These are phyloP conservation scores for Erpetoichthys calabaricus DNA, from an alignment of 2,797 vertebrate genomes.

Conservation along the genomic window DNA sequence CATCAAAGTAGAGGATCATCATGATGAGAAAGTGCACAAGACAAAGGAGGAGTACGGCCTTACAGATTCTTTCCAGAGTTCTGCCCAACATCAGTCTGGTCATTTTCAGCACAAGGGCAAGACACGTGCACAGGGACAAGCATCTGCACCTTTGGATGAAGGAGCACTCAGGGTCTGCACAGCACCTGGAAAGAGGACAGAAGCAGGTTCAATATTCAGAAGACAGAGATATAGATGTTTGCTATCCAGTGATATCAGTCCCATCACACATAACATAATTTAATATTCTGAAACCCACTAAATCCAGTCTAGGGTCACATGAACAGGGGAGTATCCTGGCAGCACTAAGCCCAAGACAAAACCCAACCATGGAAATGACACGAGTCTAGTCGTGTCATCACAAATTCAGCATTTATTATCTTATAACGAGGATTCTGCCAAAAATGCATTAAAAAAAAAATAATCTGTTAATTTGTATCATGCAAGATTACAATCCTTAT, in stretches of 20 bases:
- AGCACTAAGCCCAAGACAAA: too few relatives aligned
- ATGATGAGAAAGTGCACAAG: constrained; percentile 93
- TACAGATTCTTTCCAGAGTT: constrained; percentile 97
- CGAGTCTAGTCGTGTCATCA: too few relatives aligned
- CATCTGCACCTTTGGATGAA: constrained; percentile 31
- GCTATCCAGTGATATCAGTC: too few relatives aligned
- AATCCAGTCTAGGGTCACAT: background rate
- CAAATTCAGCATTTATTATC: too few relatives aligned
- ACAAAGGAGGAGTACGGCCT: constrained; percentile 93
- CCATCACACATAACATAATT: too few relatives aligned
- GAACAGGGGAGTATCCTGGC: background rate
- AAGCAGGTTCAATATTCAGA: background rate
- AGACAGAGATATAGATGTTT: background rate
- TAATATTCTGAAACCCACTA: background rate
- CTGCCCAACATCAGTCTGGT: constrained; percentile 95
- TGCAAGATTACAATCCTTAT: too few relatives aligned
- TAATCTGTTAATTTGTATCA: too few relatives aligned
- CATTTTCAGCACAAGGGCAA: constrained; percentile 66
- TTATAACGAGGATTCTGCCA: too few relatives aligned
- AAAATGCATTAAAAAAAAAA: too few relatives aligned
- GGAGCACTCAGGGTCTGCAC: background rate
- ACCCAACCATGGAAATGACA: too few relatives aligned
- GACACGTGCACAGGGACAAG: constrained; percentile 26
- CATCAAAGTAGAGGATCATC: constrained; percentile 96
- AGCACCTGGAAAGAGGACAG: background rate